Evolutionary conservation across 2,888 invertebrate species (phyloP), one percentile per base, ranked within the genome.

Genomic region (Bombylius discolor): DNA sequence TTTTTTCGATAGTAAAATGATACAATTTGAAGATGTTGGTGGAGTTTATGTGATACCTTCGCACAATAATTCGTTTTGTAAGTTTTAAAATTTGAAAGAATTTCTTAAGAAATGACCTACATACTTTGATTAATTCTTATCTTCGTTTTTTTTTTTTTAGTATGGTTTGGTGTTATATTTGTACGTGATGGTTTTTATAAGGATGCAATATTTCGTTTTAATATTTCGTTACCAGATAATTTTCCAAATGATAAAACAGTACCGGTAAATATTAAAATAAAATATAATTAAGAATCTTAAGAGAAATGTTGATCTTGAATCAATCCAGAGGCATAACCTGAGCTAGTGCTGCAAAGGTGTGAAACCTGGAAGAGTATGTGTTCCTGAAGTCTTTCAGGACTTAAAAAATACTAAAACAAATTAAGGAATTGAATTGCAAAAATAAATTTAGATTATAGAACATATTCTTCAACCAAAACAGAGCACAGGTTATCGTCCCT

Each of bases 11-110:
- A 92, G 91, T 71, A 86, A 90, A 72, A 85, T 89, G 81, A 74
- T 92, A 62, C 84, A 86, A 68, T 86, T 85, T 53, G 90, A 94
- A 75, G 87, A 88, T 70, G 76, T 93, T 62, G 85, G 85, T 66
- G 94, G 95, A 52, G 81, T 95, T 58, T 96, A 95, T 76, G 89
- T 94, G 23, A 90, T 96, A 72, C 96, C 96, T 56, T 92, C 95
- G 50, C 85, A 85, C 67, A 84, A 85, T 66, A 87, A 84, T 68
- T 85, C 89, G 53, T 81, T 89, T 66, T 68, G 91, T 91, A 79
- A 83, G 84, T 81, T 44, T 33, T 60, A 3, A 34, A 46, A 9
- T 47, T 13, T 36, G 5, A 23, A 42, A 11, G 39, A 44, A 47
- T 33, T 14, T n/a, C n/a, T 9, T 33, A 53, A 45, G 5, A 6